Base-by-base conservation (phyloP, 1,140 invertebrate species). In the Philaenus spumarius region DNA sequence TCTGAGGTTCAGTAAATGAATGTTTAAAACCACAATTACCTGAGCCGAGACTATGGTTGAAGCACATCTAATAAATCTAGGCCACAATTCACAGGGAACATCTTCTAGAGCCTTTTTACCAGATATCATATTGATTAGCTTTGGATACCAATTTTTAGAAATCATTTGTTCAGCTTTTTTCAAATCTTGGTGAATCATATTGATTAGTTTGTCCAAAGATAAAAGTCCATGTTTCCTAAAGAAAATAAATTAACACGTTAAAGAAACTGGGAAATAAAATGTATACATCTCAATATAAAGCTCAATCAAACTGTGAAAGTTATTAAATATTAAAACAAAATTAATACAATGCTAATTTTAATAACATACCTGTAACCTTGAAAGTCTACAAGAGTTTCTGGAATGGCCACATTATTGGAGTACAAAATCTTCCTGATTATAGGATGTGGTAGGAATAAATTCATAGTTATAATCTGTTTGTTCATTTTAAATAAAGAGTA, bases 101-200 rank as follows among this genome's bases (percentile, higher is more conserved):
- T 30, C 20, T 19, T 53, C 30, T 35, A 53, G 19, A 6, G 50
- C 35, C 7, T 37, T 53, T 22, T 53, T 53, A 2, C 35, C 50
- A 39, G 50, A 53, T 2, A 53, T 53, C 35, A 39, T 53, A 14
- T 53, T 53, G n/a, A 53, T 53, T 19, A 53, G 24, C 19, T 53
- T 53, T 17, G 50, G 50, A 19, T 53, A 53, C 50, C 50, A 53
- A 22, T 53, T 53, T 22, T 53, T 53, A 26, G 30, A 53, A 14
- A 53, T 53, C 35, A 37, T 30, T 20, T 53, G 50, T 53, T 53
- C 50, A 20, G 20, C 50, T 22, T 37, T 53, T 35, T 53, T 53
- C 50, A 53, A 37, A 20, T 53, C 50, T 37, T 30, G 37, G 2
- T 26, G 23, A 20, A 53, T 37, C 35, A 53, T 19, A 14, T 19